Base-by-base conservation (phyloP, 1,140 invertebrate genomes). In the Plutomurus gul region DNA sequence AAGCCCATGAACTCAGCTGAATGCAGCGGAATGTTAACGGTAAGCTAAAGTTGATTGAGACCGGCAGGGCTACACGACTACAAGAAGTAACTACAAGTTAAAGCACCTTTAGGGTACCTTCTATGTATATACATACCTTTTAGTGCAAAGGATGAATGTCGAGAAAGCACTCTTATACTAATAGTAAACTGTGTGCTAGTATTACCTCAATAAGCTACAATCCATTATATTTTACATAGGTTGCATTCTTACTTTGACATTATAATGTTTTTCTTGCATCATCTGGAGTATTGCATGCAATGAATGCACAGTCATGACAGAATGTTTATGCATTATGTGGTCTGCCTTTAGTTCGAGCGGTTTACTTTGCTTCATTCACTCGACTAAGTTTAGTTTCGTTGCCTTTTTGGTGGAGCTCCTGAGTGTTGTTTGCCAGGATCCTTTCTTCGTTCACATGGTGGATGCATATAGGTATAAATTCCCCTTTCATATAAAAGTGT, bases 231-330 rank as follows among this genome's bases (percentile, higher is more conserved):
- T 18, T 49, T 49, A 49, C 16, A 13, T 65, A n/a, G 27, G 13
- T 65, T 36, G 56, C n/a, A 36, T 65, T 30, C 16, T 30, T 65
- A 13, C 30, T 30, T 65, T 30, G 25, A 13, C 27, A 65, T 43
- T 16, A 65, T 65, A 65, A 65, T 65, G 56, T 27, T 16, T 65
- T 36, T n/a, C 27, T 65, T 65, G 56, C 56, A 65, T 65, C 56
- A 65, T 65, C 56, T 65, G 56, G 56, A n/a, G 56, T 30, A 65
- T 65, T 30, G 56, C 56, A 65, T 65, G 56, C 56, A 36, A 27
- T 65, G 56, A 25, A 65, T 65, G 56, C 56, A 65, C 18, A 65
- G 56, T 65, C 56, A 65, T 65, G 56, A 65, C 56, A 65, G 56
- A 36, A 65, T 65, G 56, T 36, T 65, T 65, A 65, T 65, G 56